A percentile compares a stretch with the other conserved stretches of the same genome.
Conservation (phyloP, 1,140 invertebrate genomes). For the Medauroidea extradentata region DNA sequence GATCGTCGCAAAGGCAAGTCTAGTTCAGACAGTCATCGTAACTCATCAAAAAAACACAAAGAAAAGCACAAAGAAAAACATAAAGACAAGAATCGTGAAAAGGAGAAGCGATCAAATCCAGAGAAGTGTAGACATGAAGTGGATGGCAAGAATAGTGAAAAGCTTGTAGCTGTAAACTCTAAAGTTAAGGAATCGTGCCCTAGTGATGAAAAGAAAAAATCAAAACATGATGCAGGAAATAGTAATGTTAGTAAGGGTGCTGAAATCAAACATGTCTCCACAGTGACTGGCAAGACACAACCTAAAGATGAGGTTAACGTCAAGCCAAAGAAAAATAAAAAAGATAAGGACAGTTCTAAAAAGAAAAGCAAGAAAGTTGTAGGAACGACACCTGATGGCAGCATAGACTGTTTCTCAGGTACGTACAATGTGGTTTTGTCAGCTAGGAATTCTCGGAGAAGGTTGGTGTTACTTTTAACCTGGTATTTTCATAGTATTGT, state of each 20-base stretch:
- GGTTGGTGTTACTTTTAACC: not conserved
- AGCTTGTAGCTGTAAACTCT: not conserved
- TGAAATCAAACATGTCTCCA: too few species aligned
- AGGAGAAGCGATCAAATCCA: conserved; percentile 8
- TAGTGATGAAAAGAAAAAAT: conserved; percentile 13
- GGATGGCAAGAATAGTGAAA: not conserved
- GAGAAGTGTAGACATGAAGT: conserved; percentile 14
- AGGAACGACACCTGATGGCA: conserved; percentile 40
- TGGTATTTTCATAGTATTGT: not conserved
- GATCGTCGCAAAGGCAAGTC: too few species aligned
- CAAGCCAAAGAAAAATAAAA: conserved; percentile 10
- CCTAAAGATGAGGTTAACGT: not conserved
- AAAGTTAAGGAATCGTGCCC: conserved; percentile 7
- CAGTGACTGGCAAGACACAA: too few species aligned
- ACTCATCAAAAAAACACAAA: conserved; percentile 37
- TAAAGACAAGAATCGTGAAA: conserved; percentile 15
- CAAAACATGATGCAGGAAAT: not conserved
- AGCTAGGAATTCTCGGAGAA: too few species aligned
- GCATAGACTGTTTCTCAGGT: conserved; percentile 60
- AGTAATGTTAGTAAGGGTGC: too few species aligned
- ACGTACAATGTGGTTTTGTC: too few species aligned
- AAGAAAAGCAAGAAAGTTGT: conserved; percentile 1
- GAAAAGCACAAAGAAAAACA: conserved; percentile 31
- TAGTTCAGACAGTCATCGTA: too few species aligned
- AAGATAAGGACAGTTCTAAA: not conserved